Evolutionary conservation across 92 coral and sea anemone genomes (phyloP), one percentile per base, ranked within the genome.

Genomic region (Siderastrea siderea): DNA sequence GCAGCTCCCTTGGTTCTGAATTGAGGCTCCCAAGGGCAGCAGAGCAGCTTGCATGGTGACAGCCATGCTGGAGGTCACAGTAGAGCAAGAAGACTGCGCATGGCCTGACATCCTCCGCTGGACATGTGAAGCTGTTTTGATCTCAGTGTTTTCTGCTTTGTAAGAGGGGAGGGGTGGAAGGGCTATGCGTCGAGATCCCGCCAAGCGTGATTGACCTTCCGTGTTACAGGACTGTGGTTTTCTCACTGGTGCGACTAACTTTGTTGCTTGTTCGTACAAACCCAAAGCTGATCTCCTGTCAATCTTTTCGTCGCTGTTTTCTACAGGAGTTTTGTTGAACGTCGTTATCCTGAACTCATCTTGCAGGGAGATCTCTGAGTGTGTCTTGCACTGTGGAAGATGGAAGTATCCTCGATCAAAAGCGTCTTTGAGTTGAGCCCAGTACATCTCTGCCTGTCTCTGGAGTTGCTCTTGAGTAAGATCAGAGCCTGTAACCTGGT

Each of bases 401-500:
- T 84, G 80, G 1, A 84, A 74, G 4, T 12, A 52, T 43, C 87
- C 81, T 8, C 17, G 3, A 52, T 26, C 15, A 3, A 60, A 50
- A 3, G 87, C 87, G 48, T 74, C 80, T 84, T 74, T 74, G 12
- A 84, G 47, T 62, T 13, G 74, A 14, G 38, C 62, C 87, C 81
- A 84, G 81, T 84, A 7, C 69, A 49, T n/a, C 74, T 84, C 87
- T 74, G 87, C 87, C 45, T 48, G 63, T 64, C 64, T 61, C 74
- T 61, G 47, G 73, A 84, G 47, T 1, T 48, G 15, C 15, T 73
- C 87, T 46, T 74, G 80, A 47, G 80, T 60, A 16, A 73, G 1
- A 52, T 73, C 63, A 44, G 46, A 51, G 13, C 51, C 69, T 47
- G 80, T 3, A 50, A 74, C 14, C 2, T 49, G 26, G 47, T 13